Evolutionary conservation across 2,113 vertebrate species (phyloP), one percentile per base, ranked within the genome.

Genomic region (Pica pica): DNA sequence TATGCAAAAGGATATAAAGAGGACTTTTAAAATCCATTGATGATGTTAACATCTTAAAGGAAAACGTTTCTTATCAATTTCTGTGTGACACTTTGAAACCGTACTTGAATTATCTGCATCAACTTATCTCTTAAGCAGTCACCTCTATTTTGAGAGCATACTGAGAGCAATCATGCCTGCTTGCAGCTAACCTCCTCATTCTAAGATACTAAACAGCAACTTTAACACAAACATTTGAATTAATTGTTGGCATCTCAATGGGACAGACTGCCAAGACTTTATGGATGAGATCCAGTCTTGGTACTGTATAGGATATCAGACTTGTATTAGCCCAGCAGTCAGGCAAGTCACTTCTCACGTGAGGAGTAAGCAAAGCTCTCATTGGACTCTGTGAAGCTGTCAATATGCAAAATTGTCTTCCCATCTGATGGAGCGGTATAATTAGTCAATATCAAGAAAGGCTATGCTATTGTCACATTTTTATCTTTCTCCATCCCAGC

Each of bases 151-250:
- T 37, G 52, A 83, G 60, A 83, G 50, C 37, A 37, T n/a, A 8
- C 16, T 28, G 52, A 47, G 16, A 85, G 31, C 22, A 83, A 46
- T 64, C 56, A 52, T 0, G 4, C 22, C 59, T 83, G 24, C 86
- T 90, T 87, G 31, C 35, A 75, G 30, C 37, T 89, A 89, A 78
- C 31, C 14, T 83, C 47, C 39, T 78, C 17, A 30, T 92, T 67
- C 50, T 59, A 75, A 77, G 44, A 56, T 78, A 44, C 70, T 63
- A 68, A 82, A 81, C 11, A 88, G 24, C 23, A 90, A 81, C 75
- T 83, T 86, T 56, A 83, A 89, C 28, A 64, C 57, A 93, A 90
- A 89, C 56, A 83, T 89, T 82, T 84, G 56, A 84, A 87, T 93
- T 93, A 90, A 83, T 81, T 92, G 39, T 46, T 92, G 71, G 47